These are phyloP conservation scores for Geococcyx californianus DNA, from an alignment of 2,113 vertebrate genomes.

Conservation along the genomic window DNA sequence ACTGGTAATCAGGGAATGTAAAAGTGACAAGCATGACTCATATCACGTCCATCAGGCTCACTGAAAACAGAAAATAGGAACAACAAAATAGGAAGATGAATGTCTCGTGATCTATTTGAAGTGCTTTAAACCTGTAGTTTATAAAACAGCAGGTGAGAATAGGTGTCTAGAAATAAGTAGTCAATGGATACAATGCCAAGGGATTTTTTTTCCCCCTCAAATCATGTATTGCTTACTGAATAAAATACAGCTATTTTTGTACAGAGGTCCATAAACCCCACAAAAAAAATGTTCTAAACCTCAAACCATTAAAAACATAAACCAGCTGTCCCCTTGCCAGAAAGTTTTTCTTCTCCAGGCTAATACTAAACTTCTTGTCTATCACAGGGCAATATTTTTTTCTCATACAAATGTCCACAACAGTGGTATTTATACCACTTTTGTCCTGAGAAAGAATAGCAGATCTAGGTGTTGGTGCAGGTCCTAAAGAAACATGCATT, in stretches of 20 bases:
- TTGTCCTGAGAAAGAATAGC: neutral
- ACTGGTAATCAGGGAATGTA: neutral
- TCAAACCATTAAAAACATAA: neutral
- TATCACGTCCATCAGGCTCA: neutral
- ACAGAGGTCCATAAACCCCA: neutral
- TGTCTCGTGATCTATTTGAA: neutral
- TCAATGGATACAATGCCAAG: neutral
- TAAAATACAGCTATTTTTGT: neutral
- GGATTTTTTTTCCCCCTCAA: neutral
- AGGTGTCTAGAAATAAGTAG: neutral
- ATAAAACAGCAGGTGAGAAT: neutral
- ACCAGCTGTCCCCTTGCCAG: neutral
- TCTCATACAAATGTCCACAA: neutral
- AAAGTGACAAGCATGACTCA: conserved; percentile 2
- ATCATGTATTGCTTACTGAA: neutral
- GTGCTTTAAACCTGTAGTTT: neutral
- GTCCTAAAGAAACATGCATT: neutral
- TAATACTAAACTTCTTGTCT: neutral
- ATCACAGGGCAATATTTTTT: neutral
- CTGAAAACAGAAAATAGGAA: conserved; percentile 1
- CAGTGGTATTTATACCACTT: neutral
- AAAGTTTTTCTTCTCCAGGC: neutral
- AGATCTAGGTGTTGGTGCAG: neutral
- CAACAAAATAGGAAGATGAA: neutral
- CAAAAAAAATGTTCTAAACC: neutral